Evolutionary conservation across 2,888 invertebrate genomes (phyloP).

Genomic region (Lepidocyrtinus sp.): DNA sequence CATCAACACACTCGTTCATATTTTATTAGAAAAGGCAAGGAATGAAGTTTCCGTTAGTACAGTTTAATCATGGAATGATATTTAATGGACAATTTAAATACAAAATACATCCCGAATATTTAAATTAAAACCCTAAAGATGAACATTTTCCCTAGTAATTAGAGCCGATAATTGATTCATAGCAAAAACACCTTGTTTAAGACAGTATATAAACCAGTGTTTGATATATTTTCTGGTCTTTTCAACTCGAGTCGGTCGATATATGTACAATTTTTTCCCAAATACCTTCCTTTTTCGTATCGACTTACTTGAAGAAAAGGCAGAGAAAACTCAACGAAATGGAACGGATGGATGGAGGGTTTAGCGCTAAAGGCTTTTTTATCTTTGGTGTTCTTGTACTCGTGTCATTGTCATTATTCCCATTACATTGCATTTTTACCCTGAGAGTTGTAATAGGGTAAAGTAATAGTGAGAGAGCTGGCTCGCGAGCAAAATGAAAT

Average conservation of each 20-base stretch:
- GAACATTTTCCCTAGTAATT: not conserved
- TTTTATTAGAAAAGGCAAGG: slow-evolving; percentile 30
- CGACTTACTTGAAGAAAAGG: not conserved
- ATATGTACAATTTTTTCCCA: slow-evolving; percentile 21
- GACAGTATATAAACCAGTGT: not conserved
- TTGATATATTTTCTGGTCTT: not conserved
- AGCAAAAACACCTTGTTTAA: not conserved
- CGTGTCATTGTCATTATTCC: slow-evolving; percentile 40
- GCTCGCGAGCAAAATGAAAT: no score
- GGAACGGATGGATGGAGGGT: slow-evolving; percentile 30
- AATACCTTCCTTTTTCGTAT: slow-evolving; percentile 12
- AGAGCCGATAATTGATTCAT: slow-evolving; percentile 3
- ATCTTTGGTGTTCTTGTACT: slow-evolving; percentile 20
- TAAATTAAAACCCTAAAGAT: not conserved
- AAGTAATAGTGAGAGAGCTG: no score
- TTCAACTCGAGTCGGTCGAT: slow-evolving; percentile 17
- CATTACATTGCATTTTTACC: slow-evolving; percentile 27
- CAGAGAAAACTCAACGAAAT: slow-evolving; percentile 28
- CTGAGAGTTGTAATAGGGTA: not conserved
- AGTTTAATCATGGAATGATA: not conserved
- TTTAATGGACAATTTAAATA: not conserved
- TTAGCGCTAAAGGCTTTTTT: not conserved
- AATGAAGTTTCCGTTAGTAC: not conserved
- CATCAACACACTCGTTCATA: slow-evolving; percentile 43
- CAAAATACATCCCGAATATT: not conserved